Evolutionary conservation across 2,888 invertebrate species (phyloP).

Genomic region (Agrochola lychnidis): DNA sequence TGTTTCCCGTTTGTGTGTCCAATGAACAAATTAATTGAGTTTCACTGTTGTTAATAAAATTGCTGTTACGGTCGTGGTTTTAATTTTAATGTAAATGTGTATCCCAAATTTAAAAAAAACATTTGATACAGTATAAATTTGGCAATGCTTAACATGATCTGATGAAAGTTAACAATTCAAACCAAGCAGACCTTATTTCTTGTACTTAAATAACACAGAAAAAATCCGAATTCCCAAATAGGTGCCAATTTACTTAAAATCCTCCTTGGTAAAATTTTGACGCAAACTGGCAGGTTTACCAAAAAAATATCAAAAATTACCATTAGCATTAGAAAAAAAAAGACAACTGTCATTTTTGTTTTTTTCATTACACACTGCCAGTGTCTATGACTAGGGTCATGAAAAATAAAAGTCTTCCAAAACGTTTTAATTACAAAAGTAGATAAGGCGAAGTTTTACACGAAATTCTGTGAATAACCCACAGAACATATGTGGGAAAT

Average conservation of each 20-base stretch:
- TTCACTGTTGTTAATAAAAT: conserved; percentile 23
- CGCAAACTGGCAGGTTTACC: neutral
- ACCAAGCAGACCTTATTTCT: neutral
- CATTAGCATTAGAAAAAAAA: neutral
- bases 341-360: neutral
- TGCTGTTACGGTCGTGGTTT: conserved; percentile 8
- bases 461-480: conserved; percentile 36
- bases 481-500: conserved; percentile 44
- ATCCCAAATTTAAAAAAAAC: neutral
- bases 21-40: conserved; percentile 47
- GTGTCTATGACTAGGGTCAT: neutral
- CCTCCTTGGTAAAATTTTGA: neutral
- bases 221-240: no score
- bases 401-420: conserved; percentile 14
- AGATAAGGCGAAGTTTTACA: neutral
- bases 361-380: conserved; percentile 16
- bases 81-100: neutral
- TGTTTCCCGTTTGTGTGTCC: conserved; percentile 48
- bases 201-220: neutral
- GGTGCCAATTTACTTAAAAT: neutral
- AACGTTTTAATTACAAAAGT: conserved; percentile 40
- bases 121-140: neutral
- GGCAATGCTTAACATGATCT: neutral
- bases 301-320: neutral
- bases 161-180: neutral